Conservation (phyloP, 2,888 invertebrate genomes). For the Biston betularia region DNA sequence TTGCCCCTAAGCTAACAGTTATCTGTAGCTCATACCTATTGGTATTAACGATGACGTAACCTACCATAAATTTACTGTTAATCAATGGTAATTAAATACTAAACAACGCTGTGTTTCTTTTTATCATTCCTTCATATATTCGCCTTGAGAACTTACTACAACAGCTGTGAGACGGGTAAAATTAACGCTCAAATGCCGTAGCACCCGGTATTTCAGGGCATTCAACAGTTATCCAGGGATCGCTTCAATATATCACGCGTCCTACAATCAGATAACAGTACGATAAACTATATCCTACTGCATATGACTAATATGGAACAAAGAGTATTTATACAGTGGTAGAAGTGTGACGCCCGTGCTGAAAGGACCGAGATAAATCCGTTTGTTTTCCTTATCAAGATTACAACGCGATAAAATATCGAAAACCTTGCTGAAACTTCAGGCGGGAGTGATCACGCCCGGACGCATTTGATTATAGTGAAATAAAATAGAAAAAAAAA, state of each 20-base stretch:
- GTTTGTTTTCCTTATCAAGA: constrained; percentile 83
- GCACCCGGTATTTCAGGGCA: constrained; percentile 38
- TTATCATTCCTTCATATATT: constrained; percentile 19
- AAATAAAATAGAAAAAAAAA: constrained; percentile 46
- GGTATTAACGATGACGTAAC: constrained; percentile 16
- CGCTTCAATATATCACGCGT: constrained; percentile 21
- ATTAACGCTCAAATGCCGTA: constrained; percentile 46
- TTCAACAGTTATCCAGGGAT: constrained; percentile 39
- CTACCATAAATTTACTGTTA: constrained; percentile 20
- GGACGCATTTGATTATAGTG: constrained; percentile 34
- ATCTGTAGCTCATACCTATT: neutral
- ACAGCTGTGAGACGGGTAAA: constrained; percentile 35
- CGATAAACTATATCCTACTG: constrained; percentile 26
- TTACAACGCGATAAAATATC: constrained; percentile 79
- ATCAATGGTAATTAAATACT: constrained; percentile 35
- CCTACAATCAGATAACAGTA: constrained; percentile 19
- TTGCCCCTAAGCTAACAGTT: neutral
- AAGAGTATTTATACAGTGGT: constrained; percentile 27
- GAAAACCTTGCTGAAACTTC: constrained; percentile 62
- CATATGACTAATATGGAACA: constrained; percentile 34
- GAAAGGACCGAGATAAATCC: constrained; percentile 65
- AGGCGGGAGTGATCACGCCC: constrained; percentile 62
- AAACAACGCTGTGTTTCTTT: constrained; percentile 21
- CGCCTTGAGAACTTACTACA: constrained; percentile 7
- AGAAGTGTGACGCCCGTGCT: constrained; percentile 31